Evolutionary conservation across 2,113 vertebrate genomes (phyloP).

Genomic region (Microcebus ravelobensis): DNA sequence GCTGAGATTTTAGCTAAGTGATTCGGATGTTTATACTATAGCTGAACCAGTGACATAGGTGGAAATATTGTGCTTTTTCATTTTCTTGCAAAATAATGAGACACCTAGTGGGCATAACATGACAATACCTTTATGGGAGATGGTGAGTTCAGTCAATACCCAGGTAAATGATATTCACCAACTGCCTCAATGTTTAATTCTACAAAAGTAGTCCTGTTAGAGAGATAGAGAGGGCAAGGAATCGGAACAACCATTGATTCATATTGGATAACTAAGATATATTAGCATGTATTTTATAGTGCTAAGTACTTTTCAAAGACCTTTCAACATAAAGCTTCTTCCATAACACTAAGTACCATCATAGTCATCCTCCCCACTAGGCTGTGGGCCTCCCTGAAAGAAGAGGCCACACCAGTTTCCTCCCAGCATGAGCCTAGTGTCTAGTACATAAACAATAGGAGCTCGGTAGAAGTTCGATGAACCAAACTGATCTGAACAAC

Average conservation of each 20-base stretch:
- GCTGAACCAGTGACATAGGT: background rate
- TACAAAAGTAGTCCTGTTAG: conserved; percentile 11
- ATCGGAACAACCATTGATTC: background rate
- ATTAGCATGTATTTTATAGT: background rate
- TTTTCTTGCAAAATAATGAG: conserved; percentile 80
- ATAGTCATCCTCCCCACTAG: background rate
- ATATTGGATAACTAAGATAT: background rate
- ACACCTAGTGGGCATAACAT: conserved; percentile 81
- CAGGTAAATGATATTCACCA: conserved; percentile 28
- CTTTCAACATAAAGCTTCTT: conserved; percentile 20
- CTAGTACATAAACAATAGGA: background rate
- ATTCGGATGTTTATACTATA: background rate
- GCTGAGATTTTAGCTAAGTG: background rate
- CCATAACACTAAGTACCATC: background rate
- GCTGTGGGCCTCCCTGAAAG: background rate
- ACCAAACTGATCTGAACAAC: conserved; percentile 2
- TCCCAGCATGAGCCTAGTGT: background rate
- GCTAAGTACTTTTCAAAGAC: background rate
- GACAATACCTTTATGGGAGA: conserved; percentile 61
- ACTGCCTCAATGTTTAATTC: conserved; percentile 4
- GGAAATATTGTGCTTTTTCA: background rate
- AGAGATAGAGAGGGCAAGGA: background rate
- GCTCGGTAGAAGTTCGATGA: background rate
- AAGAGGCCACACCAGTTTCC: background rate
- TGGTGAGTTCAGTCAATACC: background rate